A percentile compares a stretch with the other conserved stretches of the same genome.
Conservation (phyloP, 2,113 vertebrate species). For the Erpornis zantholeuca region DNA sequence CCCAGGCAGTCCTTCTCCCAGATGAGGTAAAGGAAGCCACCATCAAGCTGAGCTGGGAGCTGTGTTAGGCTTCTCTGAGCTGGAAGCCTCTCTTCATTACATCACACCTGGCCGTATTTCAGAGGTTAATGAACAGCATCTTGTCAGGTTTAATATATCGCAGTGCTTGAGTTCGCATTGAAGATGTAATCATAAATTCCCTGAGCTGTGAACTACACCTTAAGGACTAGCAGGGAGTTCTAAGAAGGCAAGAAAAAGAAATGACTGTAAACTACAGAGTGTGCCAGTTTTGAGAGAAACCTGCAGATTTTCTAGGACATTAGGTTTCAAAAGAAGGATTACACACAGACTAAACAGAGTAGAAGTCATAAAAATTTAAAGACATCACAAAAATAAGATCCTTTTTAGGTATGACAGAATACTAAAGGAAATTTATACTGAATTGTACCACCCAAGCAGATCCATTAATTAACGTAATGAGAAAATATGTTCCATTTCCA, state of each 20-base stretch:
- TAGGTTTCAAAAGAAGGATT: slow-evolving; percentile 80
- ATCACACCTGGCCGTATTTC: slow-evolving; percentile 75
- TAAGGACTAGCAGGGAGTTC: slow-evolving; percentile 71
- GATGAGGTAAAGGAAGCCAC: slow-evolving; percentile 57
- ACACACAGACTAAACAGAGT: slow-evolving; percentile 82
- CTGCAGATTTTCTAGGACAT: slow-evolving; percentile 79
- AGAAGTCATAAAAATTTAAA: slow-evolving; percentile 82
- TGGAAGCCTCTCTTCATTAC: slow-evolving; percentile 65
- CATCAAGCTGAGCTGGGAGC: slow-evolving; percentile 6
- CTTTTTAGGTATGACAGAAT: slow-evolving; percentile 81
- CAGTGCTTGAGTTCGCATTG: slow-evolving; percentile 61
- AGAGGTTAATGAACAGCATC: slow-evolving; percentile 76
- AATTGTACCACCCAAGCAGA: slow-evolving; percentile 80
- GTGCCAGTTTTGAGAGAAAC: slow-evolving; percentile 76
- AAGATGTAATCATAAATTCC: slow-evolving; percentile 75
- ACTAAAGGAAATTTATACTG: slow-evolving; percentile 77
- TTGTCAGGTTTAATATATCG: slow-evolving; percentile 76
- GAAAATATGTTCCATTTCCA: slow-evolving; percentile 79
- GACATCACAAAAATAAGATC: slow-evolving; percentile 80
- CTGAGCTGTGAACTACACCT: slow-evolving; percentile 70
- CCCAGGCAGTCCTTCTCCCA: slow-evolving; percentile 65
- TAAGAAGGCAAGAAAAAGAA: slow-evolving; percentile 65
- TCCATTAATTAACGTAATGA: slow-evolving; percentile 80
- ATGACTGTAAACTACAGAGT: slow-evolving; percentile 56
- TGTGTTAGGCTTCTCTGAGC: slow-evolving; percentile 40